Evolutionary conservation across 2,888 invertebrate species (phyloP).

Genomic region (Spicauda simplicius): DNA sequence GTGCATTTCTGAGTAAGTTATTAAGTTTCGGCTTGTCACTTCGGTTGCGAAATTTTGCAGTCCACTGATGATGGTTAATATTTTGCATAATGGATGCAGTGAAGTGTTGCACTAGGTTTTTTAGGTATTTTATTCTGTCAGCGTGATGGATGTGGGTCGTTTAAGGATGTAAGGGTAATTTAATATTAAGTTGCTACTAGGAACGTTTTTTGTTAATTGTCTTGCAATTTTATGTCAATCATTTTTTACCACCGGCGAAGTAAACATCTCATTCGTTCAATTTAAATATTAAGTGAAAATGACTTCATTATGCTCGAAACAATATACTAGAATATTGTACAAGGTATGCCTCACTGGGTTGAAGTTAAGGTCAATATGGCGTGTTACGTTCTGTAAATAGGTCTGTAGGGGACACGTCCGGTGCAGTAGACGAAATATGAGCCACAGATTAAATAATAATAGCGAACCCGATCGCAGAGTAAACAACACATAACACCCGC

Average conservation of each 20-base stretch:
- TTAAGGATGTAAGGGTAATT: constrained; percentile 36
- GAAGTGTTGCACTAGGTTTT: constrained; percentile 38
- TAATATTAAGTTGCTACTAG: constrained; percentile 37
- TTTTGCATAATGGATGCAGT: constrained; percentile 44
- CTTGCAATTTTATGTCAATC: constrained; percentile 27
- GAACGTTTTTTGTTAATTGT: constrained; percentile 33
- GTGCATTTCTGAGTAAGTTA: constrained; percentile 83
- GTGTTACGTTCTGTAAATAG: constrained; percentile 45
- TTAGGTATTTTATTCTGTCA: constrained; percentile 39
- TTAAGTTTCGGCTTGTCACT: constrained; percentile 84
- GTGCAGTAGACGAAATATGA: constrained; percentile 68
- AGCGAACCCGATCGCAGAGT: constrained; percentile 52
- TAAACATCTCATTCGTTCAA: constrained; percentile 13
- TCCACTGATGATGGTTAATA: constrained; percentile 56
- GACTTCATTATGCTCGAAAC: neutral
- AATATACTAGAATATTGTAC: neutral
- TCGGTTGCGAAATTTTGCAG: constrained; percentile 80
- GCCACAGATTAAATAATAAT: constrained; percentile 50
- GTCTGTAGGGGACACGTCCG: constrained; percentile 60
- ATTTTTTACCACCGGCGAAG: constrained; percentile 30
- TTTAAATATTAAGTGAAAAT: constrained; percentile 3
- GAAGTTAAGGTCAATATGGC: constrained; percentile 21
- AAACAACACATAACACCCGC: constrained; percentile 47
- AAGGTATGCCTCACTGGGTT: neutral
- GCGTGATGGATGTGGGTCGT: constrained; percentile 36